Conservation (phyloP, 2,797 vertebrate species). For the Allobates femoralis region DNA sequence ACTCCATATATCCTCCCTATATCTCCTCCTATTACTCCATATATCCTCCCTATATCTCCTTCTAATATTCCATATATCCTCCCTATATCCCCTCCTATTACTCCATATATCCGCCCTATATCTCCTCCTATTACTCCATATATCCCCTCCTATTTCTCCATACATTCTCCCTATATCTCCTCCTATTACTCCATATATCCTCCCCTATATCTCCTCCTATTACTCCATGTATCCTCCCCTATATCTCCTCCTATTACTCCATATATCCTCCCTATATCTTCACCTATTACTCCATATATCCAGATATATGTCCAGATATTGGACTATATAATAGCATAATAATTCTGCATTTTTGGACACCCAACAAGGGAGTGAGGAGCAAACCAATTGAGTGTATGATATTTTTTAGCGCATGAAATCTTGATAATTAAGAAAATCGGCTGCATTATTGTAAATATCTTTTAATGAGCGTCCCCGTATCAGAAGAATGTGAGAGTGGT, state of each 20-base stretch:
- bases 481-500: too few relatives aligned
- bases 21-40: slow-evolving; percentile 2
- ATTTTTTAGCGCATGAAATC: too few relatives aligned
- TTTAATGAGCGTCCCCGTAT: too few relatives aligned
- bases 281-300: neutral
- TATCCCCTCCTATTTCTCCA: neutral
- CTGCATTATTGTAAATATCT: too few relatives aligned
- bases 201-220: slow-evolving; percentile 1
- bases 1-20: neutral
- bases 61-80: slow-evolving; percentile 18
- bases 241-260: neutral
- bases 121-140: slow-evolving; percentile 11
- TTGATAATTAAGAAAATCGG: too few relatives aligned
- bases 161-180: neutral
- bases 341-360: neutral
- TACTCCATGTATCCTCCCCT: neutral
- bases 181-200: slow-evolving; percentile 13
- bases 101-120: neutral
- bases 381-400: too few relatives aligned
- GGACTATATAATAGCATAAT: too few relatives aligned
- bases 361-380: too few relatives aligned
- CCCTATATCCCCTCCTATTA: slow-evolving; percentile 6
- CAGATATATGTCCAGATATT: neutral
- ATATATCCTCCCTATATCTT: neutral
- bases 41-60: neutral